A percentile compares a stretch with the other conserved stretches of the same genome.
phyloP scores from a whole-genome alignment of 2,888 invertebrate species.

The Pyrocoelia pectoralis region DNA sequence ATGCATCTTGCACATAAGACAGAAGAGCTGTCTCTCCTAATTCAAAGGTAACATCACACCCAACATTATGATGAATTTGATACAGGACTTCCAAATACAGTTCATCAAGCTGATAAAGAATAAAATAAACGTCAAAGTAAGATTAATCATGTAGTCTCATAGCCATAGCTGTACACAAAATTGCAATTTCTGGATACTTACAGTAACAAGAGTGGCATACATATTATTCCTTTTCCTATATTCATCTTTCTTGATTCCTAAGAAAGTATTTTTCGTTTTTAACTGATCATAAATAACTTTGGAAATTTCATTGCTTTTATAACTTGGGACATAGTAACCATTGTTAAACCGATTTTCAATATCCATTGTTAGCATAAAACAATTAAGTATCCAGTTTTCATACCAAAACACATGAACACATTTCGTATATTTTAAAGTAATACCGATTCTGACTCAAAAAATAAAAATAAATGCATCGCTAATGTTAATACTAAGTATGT shows the following conservation, averaged over 20 bases:
- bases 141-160: no score
- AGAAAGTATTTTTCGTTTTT: slow-evolving; percentile 71
- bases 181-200: no score
- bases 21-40: slow-evolving; percentile 74
- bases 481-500: slow-evolving; percentile 23
- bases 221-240: slow-evolving; percentile 77
- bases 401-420: no score
- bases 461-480: slow-evolving; percentile 19
- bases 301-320: background rate
- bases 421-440: no score
- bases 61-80: slow-evolving; percentile 85
- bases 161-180: no score
- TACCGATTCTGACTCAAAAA: no score
- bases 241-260: slow-evolving; percentile 80
- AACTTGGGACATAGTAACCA: no score
- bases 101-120: slow-evolving; percentile 76
- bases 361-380: no score
- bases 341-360: no score
- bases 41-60: slow-evolving; percentile 77
- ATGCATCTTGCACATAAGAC: slow-evolving; percentile 82
- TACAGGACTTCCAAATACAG: slow-evolving; percentile 84
- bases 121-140: no score
- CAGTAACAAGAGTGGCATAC: slow-evolving; percentile 82
- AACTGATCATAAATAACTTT: slow-evolving; percentile 49
- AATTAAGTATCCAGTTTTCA: no score